Evolutionary conservation across 2,888 invertebrate genomes (phyloP), one percentile per base, ranked within the genome.

Genomic region (Scaptomyza reducta): DNA sequence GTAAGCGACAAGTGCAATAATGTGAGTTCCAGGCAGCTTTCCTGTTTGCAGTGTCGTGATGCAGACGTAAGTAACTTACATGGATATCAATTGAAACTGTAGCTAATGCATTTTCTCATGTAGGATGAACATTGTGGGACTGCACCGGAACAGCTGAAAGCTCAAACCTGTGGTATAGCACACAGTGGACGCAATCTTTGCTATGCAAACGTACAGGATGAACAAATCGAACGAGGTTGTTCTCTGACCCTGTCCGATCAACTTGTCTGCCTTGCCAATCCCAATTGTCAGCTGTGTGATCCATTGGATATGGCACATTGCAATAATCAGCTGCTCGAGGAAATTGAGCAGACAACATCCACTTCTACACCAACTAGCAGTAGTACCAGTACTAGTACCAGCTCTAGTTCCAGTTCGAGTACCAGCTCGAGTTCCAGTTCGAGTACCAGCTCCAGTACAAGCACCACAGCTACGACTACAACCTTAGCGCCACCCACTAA

Each of bases 1-100:
- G 42, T 74, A 0, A 64, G 53, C 1, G 62, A 80, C 7, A 64
- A 75, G 11, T 89, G 89, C 59, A 89, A 89, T 55, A 80, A 59
- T 18, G 53, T 77, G 6, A 80, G 76, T 0, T 54, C 81, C 3
- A 42, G 13, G 2, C 60, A 49, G 13, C 68, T 74, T 2, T 59
- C 70, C 9, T 89, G 89, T 45, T 14, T 90, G 10, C 87, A 87
- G 50, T 89, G 90, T 16, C 67, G 58, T 29, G 84, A 84, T 11
- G 60, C 54, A 5, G 57, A 70, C 60, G 90, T 89, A 57, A 70
- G 62, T 55, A 14, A 31, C 5, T 0, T 10, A 29, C 9, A 5
- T 11, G 0, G 22, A 29, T 5, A 3, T 3, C 4, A 1, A 1
- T 16, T 5, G 13, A 4, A 14, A 6, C 1, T 11, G 0, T 6